phyloP scores from a whole-genome alignment of 2,888 invertebrate species.

The Agrochola lota region DNA sequence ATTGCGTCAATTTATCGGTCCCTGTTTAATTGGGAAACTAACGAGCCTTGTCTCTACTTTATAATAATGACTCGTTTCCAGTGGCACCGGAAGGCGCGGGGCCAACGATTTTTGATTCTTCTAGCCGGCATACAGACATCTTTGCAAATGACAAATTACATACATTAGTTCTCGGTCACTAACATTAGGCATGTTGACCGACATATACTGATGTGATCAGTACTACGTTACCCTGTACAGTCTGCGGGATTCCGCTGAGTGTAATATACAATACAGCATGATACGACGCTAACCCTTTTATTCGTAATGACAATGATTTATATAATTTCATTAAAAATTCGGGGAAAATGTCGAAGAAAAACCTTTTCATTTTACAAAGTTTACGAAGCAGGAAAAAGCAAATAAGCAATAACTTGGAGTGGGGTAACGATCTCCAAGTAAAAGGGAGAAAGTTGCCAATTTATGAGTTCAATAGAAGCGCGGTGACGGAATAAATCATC shows the following conservation, averaged over 20 bases:
- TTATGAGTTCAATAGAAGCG: conserved; percentile 62
- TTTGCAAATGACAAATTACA: conserved; percentile 5
- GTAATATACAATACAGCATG: neutral
- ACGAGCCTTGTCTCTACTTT: neutral
- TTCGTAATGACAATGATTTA: conserved; percentile 12
- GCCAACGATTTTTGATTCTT: neutral
- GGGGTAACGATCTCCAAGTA: conserved; percentile 53
- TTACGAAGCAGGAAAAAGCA: conserved; percentile 45
- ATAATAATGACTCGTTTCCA: neutral
- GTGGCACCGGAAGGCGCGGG: too few relatives aligned
- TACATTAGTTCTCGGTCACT: neutral
- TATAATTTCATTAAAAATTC: conserved; percentile 32
- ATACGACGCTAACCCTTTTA: neutral
- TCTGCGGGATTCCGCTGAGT: neutral
- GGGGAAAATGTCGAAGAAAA: conserved; percentile 24
- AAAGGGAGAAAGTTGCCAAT: conserved; percentile 59
- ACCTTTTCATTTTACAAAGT: conserved; percentile 33
- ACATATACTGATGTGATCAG: neutral
- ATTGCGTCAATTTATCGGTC: neutral
- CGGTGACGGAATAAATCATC: conserved; percentile 52
- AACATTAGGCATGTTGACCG: neutral
- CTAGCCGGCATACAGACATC: neutral
- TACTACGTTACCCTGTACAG: neutral
- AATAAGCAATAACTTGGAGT: conserved; percentile 50
- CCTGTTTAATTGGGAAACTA: neutral